These are phyloP conservation scores for Lepidurus couesii DNA, from an alignment of 1,140 invertebrate genomes.

Conservation along the genomic window DNA sequence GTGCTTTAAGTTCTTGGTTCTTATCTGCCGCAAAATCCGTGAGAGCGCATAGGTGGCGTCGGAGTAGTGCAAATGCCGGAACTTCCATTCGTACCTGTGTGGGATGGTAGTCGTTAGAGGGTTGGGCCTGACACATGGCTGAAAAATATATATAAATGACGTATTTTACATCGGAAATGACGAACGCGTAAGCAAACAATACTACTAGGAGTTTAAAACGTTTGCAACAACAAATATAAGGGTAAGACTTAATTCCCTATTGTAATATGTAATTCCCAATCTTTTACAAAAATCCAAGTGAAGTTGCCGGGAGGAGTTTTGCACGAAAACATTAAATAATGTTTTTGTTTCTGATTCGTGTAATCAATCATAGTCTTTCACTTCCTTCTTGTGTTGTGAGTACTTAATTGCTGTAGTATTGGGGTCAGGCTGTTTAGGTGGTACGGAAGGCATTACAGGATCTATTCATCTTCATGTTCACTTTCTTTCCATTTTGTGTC, in stretches of 20 bases:
- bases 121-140: conserved; percentile 20
- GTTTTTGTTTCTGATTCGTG: neutral
- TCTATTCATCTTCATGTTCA: too few relatives aligned
- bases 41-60: neutral
- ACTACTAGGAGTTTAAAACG: neutral
- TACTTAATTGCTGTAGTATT: too few relatives aligned
- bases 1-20: too few relatives aligned
- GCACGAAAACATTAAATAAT: neutral
- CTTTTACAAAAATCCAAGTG: neutral
- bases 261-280: neutral
- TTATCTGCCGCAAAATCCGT: too few relatives aligned
- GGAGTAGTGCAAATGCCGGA: neutral
- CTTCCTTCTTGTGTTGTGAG: neutral
- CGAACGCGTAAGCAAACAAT: neutral
- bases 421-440: too few relatives aligned
- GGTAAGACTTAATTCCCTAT: neutral
- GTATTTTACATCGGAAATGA: conserved; percentile 12
- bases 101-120: conserved; percentile 17
- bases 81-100: neutral
- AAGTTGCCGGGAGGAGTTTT: neutral
- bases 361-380: neutral
- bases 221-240: neutral
- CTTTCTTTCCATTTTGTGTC: too few relatives aligned
- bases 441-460: too few relatives aligned
- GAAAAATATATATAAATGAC: conserved; percentile 17